Percentiles rank a stretch among this genome's conserved stretches.
Evolutionary conservation across 2,888 invertebrate species (phyloP).

Genomic region (Noctua janthina): DNA sequence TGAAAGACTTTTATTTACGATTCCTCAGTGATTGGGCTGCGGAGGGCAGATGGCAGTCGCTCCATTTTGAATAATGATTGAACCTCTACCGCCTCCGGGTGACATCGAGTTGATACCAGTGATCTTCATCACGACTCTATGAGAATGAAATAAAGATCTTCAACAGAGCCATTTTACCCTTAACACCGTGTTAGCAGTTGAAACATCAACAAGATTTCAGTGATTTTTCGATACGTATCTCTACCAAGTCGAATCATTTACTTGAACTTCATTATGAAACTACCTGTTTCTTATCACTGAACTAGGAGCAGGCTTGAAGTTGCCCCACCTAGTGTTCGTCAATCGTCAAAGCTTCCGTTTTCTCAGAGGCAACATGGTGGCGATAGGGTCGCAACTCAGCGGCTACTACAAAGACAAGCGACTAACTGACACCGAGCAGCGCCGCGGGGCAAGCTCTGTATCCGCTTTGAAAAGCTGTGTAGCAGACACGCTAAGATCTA

Average conservation of each 20-base stretch:
- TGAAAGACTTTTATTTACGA: slow-evolving; percentile 12
- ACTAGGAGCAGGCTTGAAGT: not conserved
- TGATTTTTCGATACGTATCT: not conserved
- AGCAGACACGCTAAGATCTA: not conserved
- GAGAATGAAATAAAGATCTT: not conserved
- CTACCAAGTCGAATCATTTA: not conserved
- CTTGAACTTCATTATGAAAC: not conserved
- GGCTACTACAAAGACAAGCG: slow-evolving; percentile 1
- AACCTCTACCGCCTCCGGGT: not conserved
- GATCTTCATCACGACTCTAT: not conserved
- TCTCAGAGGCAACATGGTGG: not conserved
- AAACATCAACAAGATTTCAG: not conserved
- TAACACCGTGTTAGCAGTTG: not conserved
- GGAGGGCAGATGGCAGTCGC: not conserved
- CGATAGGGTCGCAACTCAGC: not conserved
- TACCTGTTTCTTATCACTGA: not conserved
- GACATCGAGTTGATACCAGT: not conserved
- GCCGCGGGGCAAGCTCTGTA: slow-evolving; percentile 12
- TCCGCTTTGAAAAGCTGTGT: not conserved
- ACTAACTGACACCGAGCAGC: not conserved
- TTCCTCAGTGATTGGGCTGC: not conserved
- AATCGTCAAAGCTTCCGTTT: not conserved
- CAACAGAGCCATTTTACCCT: not conserved
- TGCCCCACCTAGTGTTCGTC: not conserved
- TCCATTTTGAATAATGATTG: slow-evolving; percentile 25